Conservation (phyloP, 1,140 invertebrate species). For the Plectrocnemia conspersa region DNA sequence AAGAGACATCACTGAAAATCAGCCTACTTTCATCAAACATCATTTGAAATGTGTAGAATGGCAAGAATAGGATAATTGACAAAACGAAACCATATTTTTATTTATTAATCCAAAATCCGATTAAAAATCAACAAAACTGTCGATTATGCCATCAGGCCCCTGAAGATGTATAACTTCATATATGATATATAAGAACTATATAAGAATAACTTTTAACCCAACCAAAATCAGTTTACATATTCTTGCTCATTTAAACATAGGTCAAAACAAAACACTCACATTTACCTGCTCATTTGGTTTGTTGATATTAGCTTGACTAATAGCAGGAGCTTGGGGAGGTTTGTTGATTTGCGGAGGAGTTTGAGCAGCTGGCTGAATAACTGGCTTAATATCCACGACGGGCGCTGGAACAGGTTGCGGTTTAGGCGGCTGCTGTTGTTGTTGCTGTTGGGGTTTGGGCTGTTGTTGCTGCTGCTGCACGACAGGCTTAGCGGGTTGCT, state of each 20-base stretch:
- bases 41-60: background rate
- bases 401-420: background rate
- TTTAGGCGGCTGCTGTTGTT: conserved; percentile 31
- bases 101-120: conserved; percentile 1
- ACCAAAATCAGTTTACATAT: background rate
- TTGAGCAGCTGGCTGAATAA: background rate
- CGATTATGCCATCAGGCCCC: too few species aligned
- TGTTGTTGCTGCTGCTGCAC: conserved; percentile 16
- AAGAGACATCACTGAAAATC: too few species aligned
- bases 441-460: conserved; percentile 29
- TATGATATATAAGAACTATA: conserved; percentile 4
- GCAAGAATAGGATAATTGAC: background rate
- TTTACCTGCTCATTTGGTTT: background rate
- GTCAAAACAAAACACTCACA: background rate
- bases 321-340: background rate
- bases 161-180: background rate
- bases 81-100: background rate
- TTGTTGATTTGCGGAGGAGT: background rate
- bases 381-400: background rate
- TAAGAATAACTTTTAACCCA: conserved; percentile 13
- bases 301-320: too few species aligned
- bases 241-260: background rate
- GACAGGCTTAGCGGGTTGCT: conserved; percentile 8
- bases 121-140: too few species aligned
- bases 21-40: background rate